Evolutionary conservation across 2,797 vertebrate species (phyloP), one percentile per base, ranked within the genome.

Genomic region (Chloroceryle inda): DNA sequence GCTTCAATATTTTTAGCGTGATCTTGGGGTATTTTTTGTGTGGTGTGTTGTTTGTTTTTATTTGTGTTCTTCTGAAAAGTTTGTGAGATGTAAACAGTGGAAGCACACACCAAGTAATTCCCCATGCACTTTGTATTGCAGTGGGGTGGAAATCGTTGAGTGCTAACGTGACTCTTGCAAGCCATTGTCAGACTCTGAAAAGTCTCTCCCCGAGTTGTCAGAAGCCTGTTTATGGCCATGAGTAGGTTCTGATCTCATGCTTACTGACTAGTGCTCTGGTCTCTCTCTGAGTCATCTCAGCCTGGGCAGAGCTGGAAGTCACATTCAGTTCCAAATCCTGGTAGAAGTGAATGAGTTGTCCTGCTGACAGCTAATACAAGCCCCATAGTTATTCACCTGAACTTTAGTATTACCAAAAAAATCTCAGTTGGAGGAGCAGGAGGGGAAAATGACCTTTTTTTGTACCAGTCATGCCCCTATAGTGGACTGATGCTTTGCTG

Each of bases 291-390:
- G 52, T 68, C 50, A 80, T 91, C 91, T 93, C 66, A 77, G 95
- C 71, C 88, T 95, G 88, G 64, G 77, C 73, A 89, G 96, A 95
- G 89, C 69, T 83, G 89, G 82, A 87, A 94, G 85, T 69, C 74
- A 13, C 82, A 29, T 88, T 85, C 11, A 7, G 26, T 86, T 94
- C 40, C 63, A 90, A 38, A 64, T 86, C 84, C 64, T 62, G 53
- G 49, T 61, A 85, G 69, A 91, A 84, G 68, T 82, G 81, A 75
- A 93, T 66, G 83, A 91, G 23, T 50, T 81, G 49, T 89, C 35
- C 6, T 6, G 35, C 49, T 82, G 58, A 21, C 61, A 62, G 55
- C 31, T 91, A 76, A 31, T 61, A 88, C n/a, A 63, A 33, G 58
- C 72, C 40, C 81, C n/a, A 4, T 40, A 71, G 80, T 94, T 81